phyloP scores from a whole-genome alignment of 1,140 invertebrate species.

The Himalopsyche phryganea region DNA sequence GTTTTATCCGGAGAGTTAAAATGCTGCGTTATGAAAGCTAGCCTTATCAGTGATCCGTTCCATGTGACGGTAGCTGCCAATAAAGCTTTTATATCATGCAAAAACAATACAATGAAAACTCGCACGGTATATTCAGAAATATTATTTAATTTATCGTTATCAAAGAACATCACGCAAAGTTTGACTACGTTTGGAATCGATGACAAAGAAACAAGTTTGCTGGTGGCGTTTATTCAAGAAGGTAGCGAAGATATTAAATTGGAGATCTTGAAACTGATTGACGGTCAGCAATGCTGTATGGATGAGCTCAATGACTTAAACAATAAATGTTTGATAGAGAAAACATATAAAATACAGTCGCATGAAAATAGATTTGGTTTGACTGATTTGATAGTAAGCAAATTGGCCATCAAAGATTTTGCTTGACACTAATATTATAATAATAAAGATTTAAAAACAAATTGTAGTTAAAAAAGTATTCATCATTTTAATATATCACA shows the following conservation, averaged over 20 bases:
- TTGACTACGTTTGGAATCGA: conserved; percentile 62
- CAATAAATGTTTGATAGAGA: conserved; percentile 51
- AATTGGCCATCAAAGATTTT: conserved; percentile 57
- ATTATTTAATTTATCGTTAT: conserved; percentile 64
- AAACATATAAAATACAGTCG: conserved; percentile 54
- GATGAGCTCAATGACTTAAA: conserved; percentile 45
- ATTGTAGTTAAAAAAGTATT: neutral
- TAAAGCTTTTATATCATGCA: conserved; percentile 58
- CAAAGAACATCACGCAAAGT: conserved; percentile 66
- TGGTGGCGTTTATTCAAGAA: conserved; percentile 56
- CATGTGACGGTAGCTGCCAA: conserved; percentile 66
- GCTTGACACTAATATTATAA: conserved; percentile 8
- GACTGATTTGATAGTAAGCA: conserved; percentile 57
- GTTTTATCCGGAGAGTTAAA: conserved; percentile 53
- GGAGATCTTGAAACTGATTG: conserved; percentile 44
- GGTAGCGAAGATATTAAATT: conserved; percentile 40
- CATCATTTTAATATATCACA: neutral
- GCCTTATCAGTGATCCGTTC: conserved; percentile 60
- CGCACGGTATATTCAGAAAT: conserved; percentile 64
- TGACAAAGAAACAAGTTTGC: conserved; percentile 52
- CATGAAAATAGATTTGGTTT: conserved; percentile 32
- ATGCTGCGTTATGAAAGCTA: conserved; percentile 62
- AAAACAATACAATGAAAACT: conserved; percentile 54
- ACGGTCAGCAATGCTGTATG: conserved; percentile 51
- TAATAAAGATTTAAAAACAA: neutral